Evolutionary conservation across 2,113 vertebrate species (phyloP).

Genomic region (Periophthalmus modestus): DNA sequence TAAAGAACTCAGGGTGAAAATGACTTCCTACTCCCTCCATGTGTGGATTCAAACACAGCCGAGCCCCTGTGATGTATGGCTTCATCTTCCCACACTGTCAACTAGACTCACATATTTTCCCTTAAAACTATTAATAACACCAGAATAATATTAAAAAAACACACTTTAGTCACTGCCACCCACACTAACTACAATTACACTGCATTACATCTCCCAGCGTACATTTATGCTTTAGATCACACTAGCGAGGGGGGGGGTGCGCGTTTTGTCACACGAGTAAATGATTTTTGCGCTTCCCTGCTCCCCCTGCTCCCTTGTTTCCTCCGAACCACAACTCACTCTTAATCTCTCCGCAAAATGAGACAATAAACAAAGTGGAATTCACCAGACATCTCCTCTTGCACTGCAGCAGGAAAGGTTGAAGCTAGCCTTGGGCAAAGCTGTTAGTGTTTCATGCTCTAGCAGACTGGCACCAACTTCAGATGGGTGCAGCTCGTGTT

Average conservation of each 20-base stretch:
- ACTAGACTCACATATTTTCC: not conserved
- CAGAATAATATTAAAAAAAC: not conserved
- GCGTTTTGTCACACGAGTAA: conserved; percentile 61
- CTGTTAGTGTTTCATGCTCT: conserved; percentile 72
- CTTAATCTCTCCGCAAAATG: conserved; percentile 70
- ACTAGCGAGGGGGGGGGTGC: conserved; percentile 38
- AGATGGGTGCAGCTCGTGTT: conserved; percentile 55
- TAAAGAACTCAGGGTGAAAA: not conserved
- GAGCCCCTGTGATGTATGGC: conserved; percentile 1
- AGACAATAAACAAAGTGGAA: conserved; percentile 70
- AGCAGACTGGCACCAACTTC: conserved; percentile 68
- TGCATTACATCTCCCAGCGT: conserved; percentile 26
- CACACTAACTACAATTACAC: conserved; percentile 33
- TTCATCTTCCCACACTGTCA: not conserved
- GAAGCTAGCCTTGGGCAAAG: conserved; percentile 70
- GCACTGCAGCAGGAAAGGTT: conserved; percentile 69
- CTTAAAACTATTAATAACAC: conserved; percentile 5
- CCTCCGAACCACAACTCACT: conserved; percentile 52
- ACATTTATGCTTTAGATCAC: conserved; percentile 46
- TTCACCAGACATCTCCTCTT: conserved; percentile 60
- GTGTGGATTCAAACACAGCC: conserved; percentile 1
- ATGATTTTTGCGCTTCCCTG: conserved; percentile 59
- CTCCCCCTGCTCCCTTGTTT: conserved; percentile 52
- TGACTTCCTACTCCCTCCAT: not conserved
- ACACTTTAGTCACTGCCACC: conserved; percentile 19